These are phyloP conservation scores for Melanostoma mellinum DNA, from an alignment of 2,888 invertebrate species.

Conservation along the genomic window DNA sequence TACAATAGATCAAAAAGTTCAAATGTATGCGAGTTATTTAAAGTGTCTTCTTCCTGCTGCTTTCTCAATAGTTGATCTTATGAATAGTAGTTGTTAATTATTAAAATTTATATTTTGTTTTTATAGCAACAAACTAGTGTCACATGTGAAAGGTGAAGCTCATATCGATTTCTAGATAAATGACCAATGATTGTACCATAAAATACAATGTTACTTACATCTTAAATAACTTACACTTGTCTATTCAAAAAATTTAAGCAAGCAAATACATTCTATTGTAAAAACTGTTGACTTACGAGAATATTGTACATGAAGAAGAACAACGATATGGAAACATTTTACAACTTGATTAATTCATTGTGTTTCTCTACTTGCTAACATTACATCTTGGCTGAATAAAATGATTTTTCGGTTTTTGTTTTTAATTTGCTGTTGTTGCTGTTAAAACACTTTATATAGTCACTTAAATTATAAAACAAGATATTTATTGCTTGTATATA, in stretches of 20 bases:
- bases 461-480: constrained; percentile 49
- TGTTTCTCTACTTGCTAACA: constrained; percentile 21
- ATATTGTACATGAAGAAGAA: not conserved
- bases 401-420: not conserved
- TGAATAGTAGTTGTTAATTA: too few relatives aligned
- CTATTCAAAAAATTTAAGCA: not conserved
- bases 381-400: not conserved
- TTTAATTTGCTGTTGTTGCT: not conserved
- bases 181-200: constrained; percentile 6
- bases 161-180: not conserved
- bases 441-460: constrained; percentile 2
- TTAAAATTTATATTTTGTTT: constrained; percentile 4
- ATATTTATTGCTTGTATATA: constrained; percentile 3
- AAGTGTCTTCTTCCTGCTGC: constrained; percentile 20
- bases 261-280: too few relatives aligned
- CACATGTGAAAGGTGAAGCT: too few relatives aligned
- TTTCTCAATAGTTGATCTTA: constrained; percentile 14
- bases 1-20: constrained; percentile 60
- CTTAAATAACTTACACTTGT: constrained; percentile 31
- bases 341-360: not conserved
- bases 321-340: not conserved
- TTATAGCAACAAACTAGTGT: not conserved
- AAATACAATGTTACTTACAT: constrained; percentile 8
- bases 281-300: not conserved
- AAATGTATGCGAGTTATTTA: constrained; percentile 52